phyloP scores from a whole-genome alignment of 2,888 invertebrate species.

The Crepidodera aurea region DNA sequence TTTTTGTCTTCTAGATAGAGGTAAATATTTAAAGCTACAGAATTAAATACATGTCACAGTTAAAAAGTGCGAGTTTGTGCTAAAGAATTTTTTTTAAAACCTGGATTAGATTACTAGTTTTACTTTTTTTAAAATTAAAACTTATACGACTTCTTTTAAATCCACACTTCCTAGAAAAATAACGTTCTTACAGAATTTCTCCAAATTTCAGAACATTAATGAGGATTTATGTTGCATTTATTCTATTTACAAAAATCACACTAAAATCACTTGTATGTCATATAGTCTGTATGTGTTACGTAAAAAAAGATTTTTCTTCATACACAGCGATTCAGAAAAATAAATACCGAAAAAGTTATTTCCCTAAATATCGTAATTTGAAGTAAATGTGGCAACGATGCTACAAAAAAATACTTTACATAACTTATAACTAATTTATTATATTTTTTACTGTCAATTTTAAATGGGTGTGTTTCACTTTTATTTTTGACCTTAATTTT shows the following conservation, averaged over 20 bases:
- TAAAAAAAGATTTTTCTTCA: too few relatives aligned
- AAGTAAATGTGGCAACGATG: too few relatives aligned
- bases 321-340: too few relatives aligned
- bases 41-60: neutral
- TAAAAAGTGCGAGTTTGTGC: slow-evolving; percentile 8
- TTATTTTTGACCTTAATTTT: too few relatives aligned
- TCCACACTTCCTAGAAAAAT: slow-evolving; percentile 23
- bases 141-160: slow-evolving; percentile 6
- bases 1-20: too few relatives aligned
- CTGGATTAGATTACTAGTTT: slow-evolving; percentile 3
- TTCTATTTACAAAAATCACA: slow-evolving; percentile 34
- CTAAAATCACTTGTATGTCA: slow-evolving; percentile 27
- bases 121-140: slow-evolving; percentile 8
- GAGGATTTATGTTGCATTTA: slow-evolving; percentile 18
- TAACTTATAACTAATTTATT: too few relatives aligned
- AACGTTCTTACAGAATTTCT: slow-evolving; percentile 16
- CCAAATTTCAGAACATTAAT: slow-evolving; percentile 5
- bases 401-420: too few relatives aligned
- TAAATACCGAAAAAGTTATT: too few relatives aligned
- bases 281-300: slow-evolving; percentile 3
- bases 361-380: too few relatives aligned
- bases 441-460: too few relatives aligned
- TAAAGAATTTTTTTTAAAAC: slow-evolving; percentile 7
- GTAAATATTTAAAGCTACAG: slow-evolving; percentile 4
- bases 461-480: too few relatives aligned